These are phyloP conservation scores for Myanophis thanlyinensis DNA, from an alignment of 2,113 vertebrate species.

Conservation along the genomic window DNA sequence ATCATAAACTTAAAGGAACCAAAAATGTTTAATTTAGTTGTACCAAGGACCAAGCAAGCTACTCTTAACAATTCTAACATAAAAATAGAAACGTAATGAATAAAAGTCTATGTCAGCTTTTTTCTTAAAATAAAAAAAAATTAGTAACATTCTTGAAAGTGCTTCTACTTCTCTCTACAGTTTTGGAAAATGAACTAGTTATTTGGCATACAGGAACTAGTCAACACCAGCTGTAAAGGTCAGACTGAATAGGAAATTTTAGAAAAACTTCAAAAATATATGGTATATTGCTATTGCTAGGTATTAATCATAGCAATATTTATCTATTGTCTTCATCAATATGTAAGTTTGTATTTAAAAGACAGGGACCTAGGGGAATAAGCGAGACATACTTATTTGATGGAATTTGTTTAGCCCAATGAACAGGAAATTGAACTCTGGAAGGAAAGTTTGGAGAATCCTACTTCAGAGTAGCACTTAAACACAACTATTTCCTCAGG, in stretches of 20 bases:
- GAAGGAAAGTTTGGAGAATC: not conserved
- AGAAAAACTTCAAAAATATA: not conserved
- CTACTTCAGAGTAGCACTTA: not conserved
- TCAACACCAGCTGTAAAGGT: conserved; percentile 49
- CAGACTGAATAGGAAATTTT: not conserved
- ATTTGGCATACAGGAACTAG: conserved; percentile 27
- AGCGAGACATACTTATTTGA: not conserved
- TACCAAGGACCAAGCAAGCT: conserved; percentile 28
- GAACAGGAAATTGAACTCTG: not conserved
- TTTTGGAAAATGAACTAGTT: conserved; percentile 47
- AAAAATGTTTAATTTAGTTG: conserved; percentile 42
- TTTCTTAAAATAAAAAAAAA: conserved; percentile 20
- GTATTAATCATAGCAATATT: not conserved
- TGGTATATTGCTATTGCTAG: not conserved
- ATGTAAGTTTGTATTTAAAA: not conserved
- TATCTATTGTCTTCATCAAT: not conserved
- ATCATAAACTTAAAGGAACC: conserved; percentile 43
- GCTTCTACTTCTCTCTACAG: not conserved
- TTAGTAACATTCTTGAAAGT: conserved; percentile 36
- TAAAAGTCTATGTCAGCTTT: conserved; percentile 31
- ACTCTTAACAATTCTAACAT: conserved; percentile 17
- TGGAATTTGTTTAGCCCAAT: not conserved
- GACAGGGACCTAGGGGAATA: not conserved
- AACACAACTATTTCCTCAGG: not conserved
- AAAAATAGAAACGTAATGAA: conserved; percentile 46